Base-by-base conservation (phyloP, 2,888 invertebrate genomes). In the Drosophila recens region DNA sequence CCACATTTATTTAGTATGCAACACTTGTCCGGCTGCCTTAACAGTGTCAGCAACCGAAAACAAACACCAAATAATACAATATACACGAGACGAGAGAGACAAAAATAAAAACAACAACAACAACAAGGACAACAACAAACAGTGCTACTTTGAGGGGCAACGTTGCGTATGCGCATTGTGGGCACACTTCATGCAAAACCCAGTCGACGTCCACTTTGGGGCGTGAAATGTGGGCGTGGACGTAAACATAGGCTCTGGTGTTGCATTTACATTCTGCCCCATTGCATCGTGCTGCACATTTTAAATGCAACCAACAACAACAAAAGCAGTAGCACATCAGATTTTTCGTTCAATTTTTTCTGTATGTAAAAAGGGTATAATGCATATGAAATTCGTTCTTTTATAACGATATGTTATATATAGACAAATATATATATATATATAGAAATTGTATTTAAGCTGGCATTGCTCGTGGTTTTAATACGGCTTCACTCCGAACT, bases 1-100 rank as follows among this genome's bases (percentile, higher is more conserved):
- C 52, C 69, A 46, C 65, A 85, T 82, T 82, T 82, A 42, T 82
- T 82, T 82, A 38, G 82, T 87, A 82, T 82, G 82, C 82, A 87
- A 59, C 73, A 52, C 70, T 87, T 82, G 82, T 87, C 68, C 85
- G 70, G 76, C 59, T 68, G 67, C 87, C 68, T 84, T 82, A 73
- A 83, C 82, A 82, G 71, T 66, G 79, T 82, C 65, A 66, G 79
- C 56, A 27, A 46, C 59, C 58, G 57, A 42, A 51, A 53, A 66
- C 48, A 68, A 79, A 79, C 71, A 67, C 52, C 67, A 51, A 79
- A 43, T 65, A 56, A 67, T 58, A 58, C 59, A 56, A 52, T 23
- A 53, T 38, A 63, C 34, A 62, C 36, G 54, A 23, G 13, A 11
- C 30, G n/a, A 38, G 9, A 3, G 23, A 17, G 36, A 64, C 36